Base-by-base conservation (phyloP, 2,113 vertebrate genomes). In the Prunella himalayana region DNA sequence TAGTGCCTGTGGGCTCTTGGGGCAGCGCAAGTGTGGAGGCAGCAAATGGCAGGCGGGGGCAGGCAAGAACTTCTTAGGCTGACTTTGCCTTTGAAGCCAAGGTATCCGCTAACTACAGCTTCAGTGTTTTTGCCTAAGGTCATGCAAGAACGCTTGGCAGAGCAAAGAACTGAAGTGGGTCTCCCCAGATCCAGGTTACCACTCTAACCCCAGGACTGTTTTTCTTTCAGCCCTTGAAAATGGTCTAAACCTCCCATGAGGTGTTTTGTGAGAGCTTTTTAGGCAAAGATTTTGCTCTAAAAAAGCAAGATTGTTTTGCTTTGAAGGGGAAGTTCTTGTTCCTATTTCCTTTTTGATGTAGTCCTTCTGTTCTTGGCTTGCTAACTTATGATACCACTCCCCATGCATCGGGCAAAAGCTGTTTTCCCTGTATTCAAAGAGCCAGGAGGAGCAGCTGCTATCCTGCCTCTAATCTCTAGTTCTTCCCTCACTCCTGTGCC, bases 281-380 rank as follows among this genome's bases (percentile, higher is more conserved):
- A 93, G 80, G 72, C 60, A 65, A 81, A 86, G 72, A 88, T 86
- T 92, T 86, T 90, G 25, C 76, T 94, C 53, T 71, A 13, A 90
- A 95, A 95, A 86, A 69, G 80, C n/a, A 7, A 0, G n/a, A 28
- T 68, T 95, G 56, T 97, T 96, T 95, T 94, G 83, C 88, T 93
- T 95, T 93, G 61, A 82, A 92, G 72, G 73, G 69, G 57, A 93
- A 88, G 77, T 86, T 95, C 95, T 92, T 94, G 65, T 95, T 96
- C 92, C 86, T 79, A 39, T 94, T 94, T 92, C 80, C 41, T 92
- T 94, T 96, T 94, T 93, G 82, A 95, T 96, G 73, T 79, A 64
- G 79, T 53, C 72, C 68, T 73, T 95, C 79, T 96, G 82, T 95
- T 96, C 88, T 86, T 95, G 94, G 90, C 92, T 92, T 94, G 86